Evolutionary conservation across 2,888 invertebrate genomes (phyloP), one percentile per base, ranked within the genome.

Genomic region (Sarcophaga caerulescens): DNA sequence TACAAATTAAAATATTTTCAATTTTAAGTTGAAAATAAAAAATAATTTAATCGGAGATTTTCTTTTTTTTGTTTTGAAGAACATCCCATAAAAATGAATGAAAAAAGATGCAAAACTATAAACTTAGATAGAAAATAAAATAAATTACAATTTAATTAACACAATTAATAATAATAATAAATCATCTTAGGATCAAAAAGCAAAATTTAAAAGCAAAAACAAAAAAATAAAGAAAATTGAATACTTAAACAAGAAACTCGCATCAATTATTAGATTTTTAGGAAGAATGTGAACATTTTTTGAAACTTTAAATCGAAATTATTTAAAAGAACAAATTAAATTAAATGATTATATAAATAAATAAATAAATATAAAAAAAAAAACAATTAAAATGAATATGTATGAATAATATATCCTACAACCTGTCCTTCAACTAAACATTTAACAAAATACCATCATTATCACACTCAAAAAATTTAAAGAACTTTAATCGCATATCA

Each of bases 231-330:
- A n/a, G n/a, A 8, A 62, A 62, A 75, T 69, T n/a, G 60, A 35
- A 77, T 75, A 78, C 21, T 47, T 82, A 65, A 76, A 77, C 59
- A 77, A 74, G 86, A 66, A 86, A 86, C 86, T 86, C 77, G 84
- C 84, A 86, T 86, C 86, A 86, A 86, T 86, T 86, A 86, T 81
- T 86, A 86, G 86, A 86, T 76, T 75, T 82, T 86, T 82, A 88
- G 87, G 70, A 69, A 77, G 44, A 74, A 68, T 74, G 2, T 63
- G 19, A 77, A 73, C 75, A 17, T 21, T 70, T 75, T 80, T 70
- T 17, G 17, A 68, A 81, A 65, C 12, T 44, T 12, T 11, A 77
- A 77, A 69, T 70, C 12, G 45, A 71, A 68, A 79, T 14, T 68
- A 76, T 65, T 59, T 21, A 23, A 60, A 59, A 14, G 8, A 25